Conservation (phyloP, 2,797 vertebrate genomes). For the Eutrigla gurnardus region DNA sequence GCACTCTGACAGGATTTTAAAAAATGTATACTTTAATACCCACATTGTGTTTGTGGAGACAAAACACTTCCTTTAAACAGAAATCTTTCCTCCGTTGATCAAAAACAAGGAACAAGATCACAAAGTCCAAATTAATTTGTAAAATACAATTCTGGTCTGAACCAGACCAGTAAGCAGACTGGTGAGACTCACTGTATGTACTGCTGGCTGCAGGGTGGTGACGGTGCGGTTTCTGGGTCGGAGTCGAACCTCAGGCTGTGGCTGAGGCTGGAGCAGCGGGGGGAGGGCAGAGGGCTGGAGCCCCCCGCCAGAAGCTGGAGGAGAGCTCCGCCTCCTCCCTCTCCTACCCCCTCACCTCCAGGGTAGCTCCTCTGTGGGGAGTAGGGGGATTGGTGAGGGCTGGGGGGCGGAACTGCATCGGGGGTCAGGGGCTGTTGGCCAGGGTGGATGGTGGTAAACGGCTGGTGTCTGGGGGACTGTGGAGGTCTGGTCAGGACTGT, state of each 20-base stretch:
- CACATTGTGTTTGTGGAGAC: too few relatives aligned
- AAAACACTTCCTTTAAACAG: too few relatives aligned
- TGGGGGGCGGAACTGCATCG: slow-evolving; percentile 11
- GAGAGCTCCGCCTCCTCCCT: slow-evolving; percentile 79
- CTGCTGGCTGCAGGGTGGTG: slow-evolving; percentile 93
- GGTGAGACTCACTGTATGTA: slow-evolving; percentile 66
- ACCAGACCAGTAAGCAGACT: neutral
- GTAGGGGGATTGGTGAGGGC: slow-evolving; percentile 42
- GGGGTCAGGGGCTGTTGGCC: slow-evolving; percentile 54
- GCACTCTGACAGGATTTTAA: too few relatives aligned
- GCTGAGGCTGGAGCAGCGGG: slow-evolving; percentile 92
- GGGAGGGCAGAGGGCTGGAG: slow-evolving; percentile 91
- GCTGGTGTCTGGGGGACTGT: slow-evolving; percentile 49
- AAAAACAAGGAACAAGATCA: too few relatives aligned
- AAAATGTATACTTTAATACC: too few relatives aligned
- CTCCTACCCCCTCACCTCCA: slow-evolving; percentile 21
- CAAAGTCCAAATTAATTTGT: too few relatives aligned
- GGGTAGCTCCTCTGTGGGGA: slow-evolving; percentile 56
- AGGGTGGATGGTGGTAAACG: slow-evolving; percentile 28
- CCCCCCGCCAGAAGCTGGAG: slow-evolving; percentile 91
- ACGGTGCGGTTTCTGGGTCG: slow-evolving; percentile 93
- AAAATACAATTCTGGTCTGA: too few relatives aligned
- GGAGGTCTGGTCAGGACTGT: slow-evolving; percentile 46
- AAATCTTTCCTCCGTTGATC: too few relatives aligned
- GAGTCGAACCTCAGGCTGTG: slow-evolving; percentile 94